phyloP scores from a whole-genome alignment of 92 coral and sea anemone genomes.

The Phenganax subtilis region DNA sequence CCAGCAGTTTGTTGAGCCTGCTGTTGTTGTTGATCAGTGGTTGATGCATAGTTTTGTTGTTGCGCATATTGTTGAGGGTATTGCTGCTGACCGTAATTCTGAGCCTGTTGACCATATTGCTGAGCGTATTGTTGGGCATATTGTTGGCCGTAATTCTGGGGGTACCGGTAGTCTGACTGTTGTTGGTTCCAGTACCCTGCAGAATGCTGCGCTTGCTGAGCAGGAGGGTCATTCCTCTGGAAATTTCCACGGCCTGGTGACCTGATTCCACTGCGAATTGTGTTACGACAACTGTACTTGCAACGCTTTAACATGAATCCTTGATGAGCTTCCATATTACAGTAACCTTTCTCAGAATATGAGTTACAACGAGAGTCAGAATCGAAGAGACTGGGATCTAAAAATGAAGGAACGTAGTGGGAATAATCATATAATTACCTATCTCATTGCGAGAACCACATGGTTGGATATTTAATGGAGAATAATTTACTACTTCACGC shows the following conservation, averaged over 20 bases:
- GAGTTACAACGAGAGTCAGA: conserved; percentile 75
- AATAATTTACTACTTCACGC: no score
- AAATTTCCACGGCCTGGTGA: conserved; percentile 33
- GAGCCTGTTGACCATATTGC: conserved; percentile 46
- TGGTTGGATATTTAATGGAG: no score
- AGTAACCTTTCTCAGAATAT: conserved; percentile 57
- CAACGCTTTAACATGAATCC: conserved; percentile 75
- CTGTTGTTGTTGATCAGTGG: conserved; percentile 23
- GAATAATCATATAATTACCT: not conserved
- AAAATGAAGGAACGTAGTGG: not conserved
- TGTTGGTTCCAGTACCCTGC: not conserved
- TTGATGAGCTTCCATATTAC: conserved; percentile 69
- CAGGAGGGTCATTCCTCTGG: conserved; percentile 38
- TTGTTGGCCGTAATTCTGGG: conserved; percentile 13
- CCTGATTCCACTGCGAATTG: conserved; percentile 13
- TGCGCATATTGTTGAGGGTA: conserved; percentile 29
- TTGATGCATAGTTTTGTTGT: conserved; percentile 36
- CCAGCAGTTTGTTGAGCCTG: not conserved
- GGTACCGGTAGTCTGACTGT: not conserved
- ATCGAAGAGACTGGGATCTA: conserved; percentile 64
- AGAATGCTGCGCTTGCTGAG: conserved; percentile 8
- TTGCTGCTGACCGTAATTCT: conserved; percentile 36
- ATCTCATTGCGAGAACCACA: not conserved
- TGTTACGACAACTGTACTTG: conserved; percentile 57
- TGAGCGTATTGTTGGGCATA: conserved; percentile 45